Evolutionary conservation across 2,888 invertebrate species (phyloP), one percentile per base, ranked within the genome.

Genomic region (Colletes collaris): DNA sequence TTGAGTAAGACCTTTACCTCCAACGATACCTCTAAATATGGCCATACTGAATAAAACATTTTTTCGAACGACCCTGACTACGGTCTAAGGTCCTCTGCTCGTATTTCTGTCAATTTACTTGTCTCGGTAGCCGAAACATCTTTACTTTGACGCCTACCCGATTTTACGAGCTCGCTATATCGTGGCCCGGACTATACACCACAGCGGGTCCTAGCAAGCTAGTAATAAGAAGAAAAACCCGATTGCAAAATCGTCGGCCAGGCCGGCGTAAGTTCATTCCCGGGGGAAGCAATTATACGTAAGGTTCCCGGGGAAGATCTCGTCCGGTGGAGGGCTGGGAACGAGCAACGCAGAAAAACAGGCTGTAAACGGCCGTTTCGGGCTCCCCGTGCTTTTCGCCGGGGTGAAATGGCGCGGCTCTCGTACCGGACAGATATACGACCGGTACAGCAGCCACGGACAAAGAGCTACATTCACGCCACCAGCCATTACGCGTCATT

Each of bases 401-500:
- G 79, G 86, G 86, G 87, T 89, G 88, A 90, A 91, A 90, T 90
- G 90, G 88, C 86, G 87, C 90, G 87, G 82, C 82, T 87, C 89
- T 84, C 79, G 83, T 73, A 76, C 82, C 83, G 82, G 86, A 84
- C 86, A 86, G 89, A 89, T 90, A 89, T 88, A 90, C 87, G 88
- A 83, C 76, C 82, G 83, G 88, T 85, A 85, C 86, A 85, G 85
- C 85, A 86, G 88, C 76, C 87, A 86, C 86, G 90, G 89, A 92
- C 92, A 92, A 92, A 92, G 92, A 90, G 88, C 88, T 87, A 91
- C 91, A 92, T 92, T 93, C 92, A 92, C 92, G 92, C 91, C 89
- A 89, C 88, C 91, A 90, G 90, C 91, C 92, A 92, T 93, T 93
- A 92, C 92, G 92, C 92, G 91, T 93, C 92, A 92, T 93, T 93